phyloP scores from a whole-genome alignment of 1,140 invertebrate species.

The Myzus persicae region DNA sequence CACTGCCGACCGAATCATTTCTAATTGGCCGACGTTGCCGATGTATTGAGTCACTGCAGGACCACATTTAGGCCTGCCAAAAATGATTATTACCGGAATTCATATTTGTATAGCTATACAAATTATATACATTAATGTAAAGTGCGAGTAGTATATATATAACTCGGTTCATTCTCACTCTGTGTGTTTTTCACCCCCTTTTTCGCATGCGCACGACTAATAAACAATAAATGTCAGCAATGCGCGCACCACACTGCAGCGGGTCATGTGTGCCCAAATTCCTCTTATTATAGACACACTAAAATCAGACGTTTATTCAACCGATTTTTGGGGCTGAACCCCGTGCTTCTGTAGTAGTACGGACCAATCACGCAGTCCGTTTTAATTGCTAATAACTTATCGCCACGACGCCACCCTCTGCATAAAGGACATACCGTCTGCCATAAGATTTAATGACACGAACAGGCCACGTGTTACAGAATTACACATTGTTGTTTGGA shows the following conservation, averaged over 20 bases:
- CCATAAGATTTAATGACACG: not conserved
- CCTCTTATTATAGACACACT: constrained; percentile 7
- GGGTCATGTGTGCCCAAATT: not conserved
- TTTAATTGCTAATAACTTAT: constrained; percentile 52
- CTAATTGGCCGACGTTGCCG: not conserved
- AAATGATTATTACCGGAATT: not conserved
- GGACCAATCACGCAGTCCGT: not conserved
- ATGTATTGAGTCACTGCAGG: not conserved
- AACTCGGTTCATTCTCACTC: not conserved
- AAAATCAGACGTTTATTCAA: not conserved
- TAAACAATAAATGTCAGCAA: constrained; percentile 39
- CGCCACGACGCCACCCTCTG: not conserved
- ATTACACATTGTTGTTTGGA: not conserved
- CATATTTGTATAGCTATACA: not conserved
- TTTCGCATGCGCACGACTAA: constrained; percentile 26
- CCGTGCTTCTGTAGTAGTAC: not conserved
- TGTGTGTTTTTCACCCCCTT: not conserved
- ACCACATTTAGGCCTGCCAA: not conserved
- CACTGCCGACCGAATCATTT: not conserved
- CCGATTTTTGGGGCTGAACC: not conserved
- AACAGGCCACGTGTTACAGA: not conserved
- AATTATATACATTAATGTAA: not conserved
- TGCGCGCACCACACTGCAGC: not conserved
- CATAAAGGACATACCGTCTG: not conserved
- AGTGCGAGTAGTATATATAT: not conserved